Conservation (phyloP, 2,113 vertebrate genomes). For the Lycaon pictus region DNA sequence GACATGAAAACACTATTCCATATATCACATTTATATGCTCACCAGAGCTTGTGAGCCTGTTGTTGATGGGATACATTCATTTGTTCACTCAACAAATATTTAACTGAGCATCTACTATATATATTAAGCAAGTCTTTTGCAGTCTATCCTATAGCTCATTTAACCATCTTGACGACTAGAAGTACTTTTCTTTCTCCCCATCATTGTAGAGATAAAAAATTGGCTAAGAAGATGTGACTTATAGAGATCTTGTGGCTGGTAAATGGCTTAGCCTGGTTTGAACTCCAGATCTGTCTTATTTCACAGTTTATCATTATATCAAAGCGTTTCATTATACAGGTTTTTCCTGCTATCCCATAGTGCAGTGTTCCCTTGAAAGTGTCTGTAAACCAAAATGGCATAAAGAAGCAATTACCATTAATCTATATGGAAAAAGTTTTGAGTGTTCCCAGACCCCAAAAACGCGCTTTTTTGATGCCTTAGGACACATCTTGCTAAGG, state of each 20-base stretch:
- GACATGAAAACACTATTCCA: background rate
- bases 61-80: background rate
- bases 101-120: background rate
- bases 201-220: background rate
- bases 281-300: background rate
- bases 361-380: background rate
- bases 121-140: background rate
- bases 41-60: background rate
- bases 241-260: background rate
- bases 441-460: background rate
- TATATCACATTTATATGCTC: background rate
- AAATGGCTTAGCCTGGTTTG: background rate
- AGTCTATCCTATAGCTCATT: background rate
- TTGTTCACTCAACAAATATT: background rate
- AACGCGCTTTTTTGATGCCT: background rate
- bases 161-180: background rate
- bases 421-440: background rate
- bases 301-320: background rate
- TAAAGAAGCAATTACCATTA: background rate
- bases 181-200: background rate
- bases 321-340: background rate
- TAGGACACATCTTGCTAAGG: background rate
- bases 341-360: background rate
- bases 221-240: background rate
- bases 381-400: background rate